Conservation (phyloP, 2,797 vertebrate genomes). For the Kryptolebias ocellatus region DNA sequence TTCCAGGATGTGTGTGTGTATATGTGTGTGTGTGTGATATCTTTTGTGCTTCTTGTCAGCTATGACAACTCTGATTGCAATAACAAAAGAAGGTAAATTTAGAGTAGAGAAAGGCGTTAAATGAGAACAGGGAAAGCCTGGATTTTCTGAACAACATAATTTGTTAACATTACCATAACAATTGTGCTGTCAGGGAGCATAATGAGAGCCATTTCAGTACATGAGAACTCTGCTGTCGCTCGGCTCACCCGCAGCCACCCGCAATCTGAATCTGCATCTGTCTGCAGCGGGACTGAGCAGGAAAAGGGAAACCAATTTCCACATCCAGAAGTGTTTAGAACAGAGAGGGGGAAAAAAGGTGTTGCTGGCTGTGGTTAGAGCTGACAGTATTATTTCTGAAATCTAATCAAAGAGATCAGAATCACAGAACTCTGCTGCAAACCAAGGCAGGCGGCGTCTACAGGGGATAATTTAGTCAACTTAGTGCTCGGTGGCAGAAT, state of each 20-base stretch:
- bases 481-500: not conserved
- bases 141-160: conserved; percentile 57
- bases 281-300: conserved; percentile 3
- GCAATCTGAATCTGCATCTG: conserved; percentile 20
- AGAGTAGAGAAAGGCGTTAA: conserved; percentile 40
- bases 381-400: conserved; percentile 32
- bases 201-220: conserved; percentile 29
- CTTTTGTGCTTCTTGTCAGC: conserved; percentile 45
- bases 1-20: conserved; percentile 1
- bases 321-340: conserved; percentile 19
- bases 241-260: conserved; percentile 28
- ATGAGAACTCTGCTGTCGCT: conserved; percentile 8
- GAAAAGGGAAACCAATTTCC: conserved; percentile 22
- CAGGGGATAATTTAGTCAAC: not conserved
- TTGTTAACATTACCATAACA: conserved; percentile 57
- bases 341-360: not conserved
- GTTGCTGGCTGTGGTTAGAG: not conserved
- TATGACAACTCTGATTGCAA: conserved; percentile 61
- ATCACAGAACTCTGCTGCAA: conserved; percentile 10
- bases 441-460: not conserved
- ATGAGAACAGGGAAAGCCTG: conserved; percentile 36
- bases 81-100: conserved; percentile 61
- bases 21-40: conserved; percentile 24
- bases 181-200: conserved; percentile 43
- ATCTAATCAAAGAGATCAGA: conserved; percentile 27